Conservation (phyloP, 37 sponge, comb jelly and placozoan genomes). For the Beroe forskalii region DNA sequence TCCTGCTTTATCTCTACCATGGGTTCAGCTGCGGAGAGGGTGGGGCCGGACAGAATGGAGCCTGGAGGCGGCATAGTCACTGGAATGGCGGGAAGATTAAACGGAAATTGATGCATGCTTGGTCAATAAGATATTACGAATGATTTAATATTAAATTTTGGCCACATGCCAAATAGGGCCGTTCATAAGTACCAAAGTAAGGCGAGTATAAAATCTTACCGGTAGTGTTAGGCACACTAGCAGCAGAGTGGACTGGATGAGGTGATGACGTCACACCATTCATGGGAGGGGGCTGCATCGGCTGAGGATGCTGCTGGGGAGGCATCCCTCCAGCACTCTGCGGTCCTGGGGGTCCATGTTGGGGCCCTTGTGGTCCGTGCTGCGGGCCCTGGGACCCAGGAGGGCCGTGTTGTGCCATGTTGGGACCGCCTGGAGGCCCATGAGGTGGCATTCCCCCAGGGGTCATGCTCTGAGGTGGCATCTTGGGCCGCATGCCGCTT, state of each 20-base stretch:
- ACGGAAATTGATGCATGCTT: too few relatives aligned
- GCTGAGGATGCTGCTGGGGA: not conserved
- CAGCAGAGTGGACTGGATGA: not conserved
- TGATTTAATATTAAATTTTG: too few relatives aligned
- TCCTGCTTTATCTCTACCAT: conserved; percentile 59
- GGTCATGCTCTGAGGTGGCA: conserved; percentile 11
- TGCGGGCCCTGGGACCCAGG: not conserved
- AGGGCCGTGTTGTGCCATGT: not conserved
- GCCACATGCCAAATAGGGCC: too few relatives aligned
- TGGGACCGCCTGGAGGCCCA: not conserved
- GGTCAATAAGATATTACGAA: too few relatives aligned
- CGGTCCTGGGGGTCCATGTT: too few relatives aligned
- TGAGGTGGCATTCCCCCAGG: conserved; percentile 9
- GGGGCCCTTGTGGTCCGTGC: too few relatives aligned
- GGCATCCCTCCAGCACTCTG: conserved; percentile 5
- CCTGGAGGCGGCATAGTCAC: conserved; percentile 13
- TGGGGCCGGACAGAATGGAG: conserved; percentile 13
- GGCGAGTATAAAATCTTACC: too few relatives aligned
- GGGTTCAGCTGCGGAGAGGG: conserved; percentile 30
- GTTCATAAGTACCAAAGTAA: too few relatives aligned
- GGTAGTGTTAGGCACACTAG: not conserved
- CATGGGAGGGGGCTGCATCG: conserved; percentile 41
- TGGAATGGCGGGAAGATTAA: not conserved
- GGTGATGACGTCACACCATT: conserved; percentile 2
- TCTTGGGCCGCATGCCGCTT: conserved; percentile 15